A percentile compares a stretch with the other conserved stretches of the same genome.
Evolutionary conservation across 1,140 invertebrate species (phyloP).

Genomic region (Holotrichia oblita): DNA sequence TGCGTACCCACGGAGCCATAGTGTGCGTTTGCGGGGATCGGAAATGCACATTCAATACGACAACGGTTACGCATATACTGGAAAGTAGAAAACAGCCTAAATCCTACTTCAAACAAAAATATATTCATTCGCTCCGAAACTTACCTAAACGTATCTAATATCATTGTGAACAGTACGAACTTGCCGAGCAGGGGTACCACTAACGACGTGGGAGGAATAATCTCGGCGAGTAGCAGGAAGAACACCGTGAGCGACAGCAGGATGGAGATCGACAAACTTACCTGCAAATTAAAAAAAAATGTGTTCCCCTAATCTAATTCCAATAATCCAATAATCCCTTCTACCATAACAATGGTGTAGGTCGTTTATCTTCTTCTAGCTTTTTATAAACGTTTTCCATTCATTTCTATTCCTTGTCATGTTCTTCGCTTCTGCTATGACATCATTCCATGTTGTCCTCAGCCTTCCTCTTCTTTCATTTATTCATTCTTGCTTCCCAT

Average conservation of each 20-base stretch:
- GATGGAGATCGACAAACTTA: constrained; percentile 98
- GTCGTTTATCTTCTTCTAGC: no score
- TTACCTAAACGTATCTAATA: constrained; percentile 98
- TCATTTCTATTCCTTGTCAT: no score
- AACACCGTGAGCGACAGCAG: constrained; percentile 99
- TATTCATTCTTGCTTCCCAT: no score
- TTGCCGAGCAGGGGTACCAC: constrained; percentile 98
- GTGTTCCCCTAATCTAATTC: no score
- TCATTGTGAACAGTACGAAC: constrained; percentile 99
- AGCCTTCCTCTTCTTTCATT: no score
- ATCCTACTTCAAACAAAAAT: not conserved
- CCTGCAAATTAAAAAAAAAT: constrained; percentile 66
- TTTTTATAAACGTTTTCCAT: no score
- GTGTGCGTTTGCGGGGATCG: constrained; percentile 96
- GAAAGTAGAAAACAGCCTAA: constrained; percentile 45
- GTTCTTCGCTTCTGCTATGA: no score
- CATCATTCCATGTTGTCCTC: no score
- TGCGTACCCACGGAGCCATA: constrained; percentile 96
- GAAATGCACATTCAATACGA: constrained; percentile 98
- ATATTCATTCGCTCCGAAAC: constrained; percentile 46
- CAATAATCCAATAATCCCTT: no score
- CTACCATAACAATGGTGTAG: no score
- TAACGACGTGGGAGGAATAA: constrained; percentile 97
- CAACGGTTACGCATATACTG: constrained; percentile 97
- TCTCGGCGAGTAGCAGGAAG: constrained; percentile 97